Evolutionary conservation across 2,113 vertebrate genomes (phyloP).

Genomic region (Morone saxatilis): DNA sequence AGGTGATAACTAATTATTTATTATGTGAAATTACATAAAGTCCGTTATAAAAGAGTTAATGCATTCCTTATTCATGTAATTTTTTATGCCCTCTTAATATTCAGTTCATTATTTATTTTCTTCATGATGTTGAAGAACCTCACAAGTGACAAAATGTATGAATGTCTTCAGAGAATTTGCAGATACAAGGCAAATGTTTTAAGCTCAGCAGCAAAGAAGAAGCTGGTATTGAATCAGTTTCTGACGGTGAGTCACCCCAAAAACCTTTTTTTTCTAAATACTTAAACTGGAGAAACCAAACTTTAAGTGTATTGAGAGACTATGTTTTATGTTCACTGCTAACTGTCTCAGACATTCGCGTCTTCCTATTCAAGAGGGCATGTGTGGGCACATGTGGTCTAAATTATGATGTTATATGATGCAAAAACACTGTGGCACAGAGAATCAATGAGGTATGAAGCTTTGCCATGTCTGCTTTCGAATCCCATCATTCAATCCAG

Average conservation of each 20-base stretch:
- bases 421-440: constrained; percentile 52
- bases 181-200: background rate
- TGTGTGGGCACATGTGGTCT: constrained; percentile 71
- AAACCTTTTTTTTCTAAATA: background rate
- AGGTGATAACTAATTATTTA: too few relatives aligned
- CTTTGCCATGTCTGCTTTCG: constrained; percentile 63
- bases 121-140: background rate
- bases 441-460: constrained; percentile 75
- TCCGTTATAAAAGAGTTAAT: too few relatives aligned
- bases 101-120: background rate
- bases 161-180: background rate
- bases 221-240: constrained; percentile 6
- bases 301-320: constrained; percentile 16
- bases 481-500: constrained; percentile 72
- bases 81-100: background rate
- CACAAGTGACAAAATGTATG: background rate
- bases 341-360: constrained; percentile 57
- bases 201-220: background rate
- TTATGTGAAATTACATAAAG: too few relatives aligned
- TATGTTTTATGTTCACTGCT: constrained; percentile 64
- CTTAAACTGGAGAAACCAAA: background rate
- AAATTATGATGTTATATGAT: constrained; percentile 70
- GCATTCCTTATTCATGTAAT: too few relatives aligned
- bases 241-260: background rate
- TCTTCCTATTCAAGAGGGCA: constrained; percentile 49